A percentile compares a stretch with the other conserved stretches of the same genome.
These are phyloP conservation scores for Tonatia bakeri DNA, from an alignment of 2,113 vertebrate genomes.

Conservation along the genomic window DNA sequence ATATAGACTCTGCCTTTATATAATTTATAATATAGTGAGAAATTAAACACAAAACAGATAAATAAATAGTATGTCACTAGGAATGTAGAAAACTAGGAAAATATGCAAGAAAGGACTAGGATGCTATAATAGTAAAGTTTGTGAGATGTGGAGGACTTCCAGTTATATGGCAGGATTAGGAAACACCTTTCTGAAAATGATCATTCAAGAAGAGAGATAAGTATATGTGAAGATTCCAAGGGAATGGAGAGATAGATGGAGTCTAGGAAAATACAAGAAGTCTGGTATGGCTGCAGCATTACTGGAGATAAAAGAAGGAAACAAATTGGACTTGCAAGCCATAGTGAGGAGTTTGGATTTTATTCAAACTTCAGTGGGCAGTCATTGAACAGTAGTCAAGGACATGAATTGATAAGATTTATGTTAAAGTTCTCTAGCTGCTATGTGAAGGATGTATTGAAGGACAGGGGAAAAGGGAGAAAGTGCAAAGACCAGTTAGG, in stretches of 20 bases:
- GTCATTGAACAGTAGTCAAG: background rate
- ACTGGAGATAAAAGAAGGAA: background rate
- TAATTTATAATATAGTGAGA: background rate
- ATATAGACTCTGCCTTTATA: background rate
- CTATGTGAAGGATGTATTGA: background rate
- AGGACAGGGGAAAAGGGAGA: background rate
- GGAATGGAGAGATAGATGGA: background rate
- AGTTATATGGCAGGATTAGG: background rate
- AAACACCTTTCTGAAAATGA: background rate
- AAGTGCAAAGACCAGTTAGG: background rate
- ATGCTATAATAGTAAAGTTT: background rate
- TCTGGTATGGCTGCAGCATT: background rate
- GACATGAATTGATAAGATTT: background rate
- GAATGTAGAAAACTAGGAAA: background rate
- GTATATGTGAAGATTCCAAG: background rate
- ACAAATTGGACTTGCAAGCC: background rate
- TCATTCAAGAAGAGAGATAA: background rate
- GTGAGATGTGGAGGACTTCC: background rate
- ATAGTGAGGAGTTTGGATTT: background rate
- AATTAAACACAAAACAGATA: background rate
- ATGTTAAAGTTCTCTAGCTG: background rate
- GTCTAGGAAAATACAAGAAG: background rate
- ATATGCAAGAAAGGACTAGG: background rate
- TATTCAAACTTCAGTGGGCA: background rate
- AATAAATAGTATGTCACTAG: background rate